Evolutionary conservation across 2,113 vertebrate species (phyloP).

Genomic region (Typhlomys cinereus): DNA sequence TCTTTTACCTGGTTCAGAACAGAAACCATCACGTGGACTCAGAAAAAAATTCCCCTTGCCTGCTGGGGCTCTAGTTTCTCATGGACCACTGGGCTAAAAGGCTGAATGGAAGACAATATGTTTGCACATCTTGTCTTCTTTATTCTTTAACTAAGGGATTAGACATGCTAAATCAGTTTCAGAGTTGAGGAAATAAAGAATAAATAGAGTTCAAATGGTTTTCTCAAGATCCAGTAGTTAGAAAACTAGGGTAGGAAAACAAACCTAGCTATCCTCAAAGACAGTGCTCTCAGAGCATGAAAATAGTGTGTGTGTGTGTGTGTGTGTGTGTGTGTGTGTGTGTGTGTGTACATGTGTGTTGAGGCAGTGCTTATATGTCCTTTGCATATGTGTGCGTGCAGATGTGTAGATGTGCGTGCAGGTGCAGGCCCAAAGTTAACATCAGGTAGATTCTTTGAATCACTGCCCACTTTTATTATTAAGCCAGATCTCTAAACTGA

Average conservation of each 20-base stretch:
- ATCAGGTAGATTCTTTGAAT: too few species aligned
- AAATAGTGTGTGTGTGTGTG: too few species aligned
- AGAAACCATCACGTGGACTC: not conserved
- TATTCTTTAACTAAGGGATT: not conserved
- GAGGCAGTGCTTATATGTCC: too few species aligned
- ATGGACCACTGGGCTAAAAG: not conserved
- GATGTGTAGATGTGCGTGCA: too few species aligned
- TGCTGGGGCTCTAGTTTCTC: not conserved
- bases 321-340: too few species aligned
- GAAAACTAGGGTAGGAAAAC: not conserved
- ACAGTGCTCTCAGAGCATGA: too few species aligned
- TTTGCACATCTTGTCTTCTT: not conserved
- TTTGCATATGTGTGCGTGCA: too few species aligned
- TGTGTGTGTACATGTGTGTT: too few species aligned
- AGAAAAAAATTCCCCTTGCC: not conserved
- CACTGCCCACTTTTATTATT: too few species aligned
- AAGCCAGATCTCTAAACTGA: too few species aligned
- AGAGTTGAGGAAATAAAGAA: not conserved
- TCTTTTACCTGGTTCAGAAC: not conserved
- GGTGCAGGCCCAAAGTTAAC: too few species aligned
- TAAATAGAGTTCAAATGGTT: not conserved
- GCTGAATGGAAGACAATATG: not conserved
- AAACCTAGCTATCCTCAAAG: not conserved
- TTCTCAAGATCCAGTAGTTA: not conserved
- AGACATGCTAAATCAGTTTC: not conserved